phyloP scores from a whole-genome alignment of 2,797 vertebrate species.

The Sebastes oblongus region DNA sequence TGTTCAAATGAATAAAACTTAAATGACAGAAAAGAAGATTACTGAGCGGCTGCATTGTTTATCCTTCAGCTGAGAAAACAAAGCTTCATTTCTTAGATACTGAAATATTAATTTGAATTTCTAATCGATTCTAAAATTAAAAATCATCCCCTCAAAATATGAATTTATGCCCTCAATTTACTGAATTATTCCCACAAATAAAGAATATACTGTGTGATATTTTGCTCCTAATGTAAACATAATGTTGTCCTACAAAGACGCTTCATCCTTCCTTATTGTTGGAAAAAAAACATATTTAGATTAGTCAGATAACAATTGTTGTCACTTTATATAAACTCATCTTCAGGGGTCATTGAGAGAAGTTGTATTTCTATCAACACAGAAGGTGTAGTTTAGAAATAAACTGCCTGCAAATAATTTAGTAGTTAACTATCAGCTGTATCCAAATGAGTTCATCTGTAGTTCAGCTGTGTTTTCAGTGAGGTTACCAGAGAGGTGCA shows the following conservation, averaged over 20 bases:
- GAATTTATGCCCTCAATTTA: neutral
- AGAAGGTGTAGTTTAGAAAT: neutral
- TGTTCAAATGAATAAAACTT: neutral
- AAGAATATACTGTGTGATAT: neutral
- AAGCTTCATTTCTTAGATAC: neutral
- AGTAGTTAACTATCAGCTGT: neutral
- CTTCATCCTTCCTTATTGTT: neutral
- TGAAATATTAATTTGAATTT: neutral
- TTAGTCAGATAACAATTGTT: neutral
- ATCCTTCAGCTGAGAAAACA: neutral
- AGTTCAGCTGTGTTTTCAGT: constrained; percentile 14
- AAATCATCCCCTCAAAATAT: neutral
- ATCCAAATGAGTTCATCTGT: constrained; percentile 23
- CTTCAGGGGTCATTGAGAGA: neutral
- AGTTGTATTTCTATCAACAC: neutral
- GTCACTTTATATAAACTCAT: neutral
- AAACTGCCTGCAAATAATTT: neutral
- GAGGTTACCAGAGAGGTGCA: constrained; percentile 6
- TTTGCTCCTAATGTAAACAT: neutral
- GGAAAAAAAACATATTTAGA: neutral
- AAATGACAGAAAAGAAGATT: neutral
- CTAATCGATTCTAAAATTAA: neutral
- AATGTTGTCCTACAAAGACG: neutral
- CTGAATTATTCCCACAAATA: neutral
- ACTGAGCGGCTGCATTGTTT: neutral